phyloP scores from a whole-genome alignment of 2,888 invertebrate genomes.

The Rhorus exstirpatorius region DNA sequence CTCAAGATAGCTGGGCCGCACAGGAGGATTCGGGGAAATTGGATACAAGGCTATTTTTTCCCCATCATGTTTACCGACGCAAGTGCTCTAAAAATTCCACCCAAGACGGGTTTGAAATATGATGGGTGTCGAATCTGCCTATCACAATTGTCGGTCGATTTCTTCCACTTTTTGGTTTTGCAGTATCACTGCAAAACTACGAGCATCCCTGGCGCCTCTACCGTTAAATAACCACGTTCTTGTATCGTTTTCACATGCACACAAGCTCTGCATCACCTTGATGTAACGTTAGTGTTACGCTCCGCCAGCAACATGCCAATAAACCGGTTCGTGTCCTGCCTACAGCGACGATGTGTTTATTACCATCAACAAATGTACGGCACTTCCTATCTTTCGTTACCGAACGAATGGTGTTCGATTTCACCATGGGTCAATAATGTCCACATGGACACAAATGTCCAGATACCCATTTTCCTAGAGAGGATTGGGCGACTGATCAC shows the following conservation, averaged over 20 bases:
- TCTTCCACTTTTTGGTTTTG: neutral
- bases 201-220: neutral
- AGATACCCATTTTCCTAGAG: constrained; percentile 19
- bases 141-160: neutral
- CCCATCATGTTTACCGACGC: neutral
- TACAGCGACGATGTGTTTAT: constrained; percentile 71
- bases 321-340: constrained; percentile 80
- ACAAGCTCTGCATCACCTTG: neutral
- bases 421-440: neutral
- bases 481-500: constrained; percentile 32
- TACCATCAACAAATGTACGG: constrained; percentile 80
- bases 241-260: neutral
- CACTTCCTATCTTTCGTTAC: constrained; percentile 73
- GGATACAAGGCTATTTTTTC: neutral
- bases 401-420: constrained; percentile 39
- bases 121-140: neutral
- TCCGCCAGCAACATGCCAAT: constrained; percentile 62
- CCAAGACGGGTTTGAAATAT: neutral
- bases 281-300: neutral
- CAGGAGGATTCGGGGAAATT: too few relatives aligned
- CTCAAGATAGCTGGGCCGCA: too few relatives aligned
- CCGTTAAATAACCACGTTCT: too few relatives aligned
- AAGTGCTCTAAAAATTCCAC: neutral
- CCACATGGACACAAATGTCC: neutral
- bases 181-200: neutral